phyloP scores from a whole-genome alignment of 2,888 invertebrate species.

The Conus canariensis region DNA sequence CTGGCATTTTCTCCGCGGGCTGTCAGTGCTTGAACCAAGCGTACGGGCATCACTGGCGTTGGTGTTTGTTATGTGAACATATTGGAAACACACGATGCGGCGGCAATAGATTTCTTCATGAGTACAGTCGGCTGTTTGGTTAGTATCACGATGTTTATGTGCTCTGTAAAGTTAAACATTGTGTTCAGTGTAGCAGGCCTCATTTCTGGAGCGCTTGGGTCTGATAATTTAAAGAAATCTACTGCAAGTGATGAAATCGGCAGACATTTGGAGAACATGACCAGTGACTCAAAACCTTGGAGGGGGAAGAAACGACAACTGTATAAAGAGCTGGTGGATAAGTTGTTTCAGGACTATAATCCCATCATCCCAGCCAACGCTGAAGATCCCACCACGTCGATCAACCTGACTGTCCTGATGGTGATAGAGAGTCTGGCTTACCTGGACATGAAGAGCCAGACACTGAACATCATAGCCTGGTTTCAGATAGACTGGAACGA shows the following conservation, averaged over 20 bases:
- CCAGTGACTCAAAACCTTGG: background rate
- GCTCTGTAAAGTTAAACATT: too few relatives aligned
- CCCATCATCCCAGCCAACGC: conserved; percentile 3
- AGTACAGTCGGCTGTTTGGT: too few relatives aligned
- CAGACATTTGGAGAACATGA: background rate
- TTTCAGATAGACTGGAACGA: conserved; percentile 27
- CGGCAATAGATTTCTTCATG: too few relatives aligned
- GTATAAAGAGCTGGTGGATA: conserved; percentile 16
- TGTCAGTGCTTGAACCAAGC: too few relatives aligned
- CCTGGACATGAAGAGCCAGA: conserved; percentile 28
- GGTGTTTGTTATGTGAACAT: too few relatives aligned
- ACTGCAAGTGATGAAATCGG: background rate
- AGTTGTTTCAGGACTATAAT: background rate
- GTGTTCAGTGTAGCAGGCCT: background rate
- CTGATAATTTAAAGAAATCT: background rate
- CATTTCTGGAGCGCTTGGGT: background rate
- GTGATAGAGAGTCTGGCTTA: background rate
- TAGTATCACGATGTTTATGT: too few relatives aligned
- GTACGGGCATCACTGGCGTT: too few relatives aligned
- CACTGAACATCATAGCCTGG: conserved; percentile 1
- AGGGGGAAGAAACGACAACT: background rate
- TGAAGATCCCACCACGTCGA: background rate
- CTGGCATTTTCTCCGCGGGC: too few relatives aligned
- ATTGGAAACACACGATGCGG: too few relatives aligned
- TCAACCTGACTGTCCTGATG: conserved; percentile 5